Evolutionary conservation across 2,797 vertebrate species (phyloP).

Genomic region (Falco cherrug): DNA sequence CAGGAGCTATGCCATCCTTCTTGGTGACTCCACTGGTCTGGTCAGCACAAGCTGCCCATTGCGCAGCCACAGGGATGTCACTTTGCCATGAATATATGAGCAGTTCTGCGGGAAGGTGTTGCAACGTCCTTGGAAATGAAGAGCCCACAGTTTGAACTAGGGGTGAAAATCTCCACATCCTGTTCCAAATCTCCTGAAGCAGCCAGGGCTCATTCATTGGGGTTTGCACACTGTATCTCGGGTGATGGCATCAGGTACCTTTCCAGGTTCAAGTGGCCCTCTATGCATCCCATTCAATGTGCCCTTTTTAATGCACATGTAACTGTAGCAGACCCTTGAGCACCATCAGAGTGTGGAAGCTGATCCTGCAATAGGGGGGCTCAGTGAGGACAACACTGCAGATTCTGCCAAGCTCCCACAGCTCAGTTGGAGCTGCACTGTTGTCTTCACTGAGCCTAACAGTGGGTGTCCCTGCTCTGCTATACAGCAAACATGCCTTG

Average conservation of each 20-base stretch:
- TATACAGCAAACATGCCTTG: constrained; percentile 53
- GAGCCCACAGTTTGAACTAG: background rate
- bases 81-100: background rate
- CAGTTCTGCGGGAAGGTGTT: background rate
- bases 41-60: background rate
- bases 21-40: background rate
- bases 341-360: background rate
- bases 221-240: constrained; percentile 57
- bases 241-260: constrained; percentile 54
- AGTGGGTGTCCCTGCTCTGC: background rate
- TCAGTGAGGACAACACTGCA: fast-evolving
- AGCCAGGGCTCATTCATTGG: background rate
- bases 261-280: constrained; percentile 21
- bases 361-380: background rate
- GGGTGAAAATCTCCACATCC: constrained; percentile 46
- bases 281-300: background rate
- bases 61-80: background rate
- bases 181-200: background rate
- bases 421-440: fast-evolving
- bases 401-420: background rate
- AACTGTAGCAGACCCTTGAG: background rate
- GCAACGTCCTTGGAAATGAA: background rate
- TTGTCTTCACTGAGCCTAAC: background rate
- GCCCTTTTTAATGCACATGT: background rate
- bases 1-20: background rate